Conservation (phyloP, 2,113 vertebrate genomes). For the Anarhynchus alexandrinus region DNA sequence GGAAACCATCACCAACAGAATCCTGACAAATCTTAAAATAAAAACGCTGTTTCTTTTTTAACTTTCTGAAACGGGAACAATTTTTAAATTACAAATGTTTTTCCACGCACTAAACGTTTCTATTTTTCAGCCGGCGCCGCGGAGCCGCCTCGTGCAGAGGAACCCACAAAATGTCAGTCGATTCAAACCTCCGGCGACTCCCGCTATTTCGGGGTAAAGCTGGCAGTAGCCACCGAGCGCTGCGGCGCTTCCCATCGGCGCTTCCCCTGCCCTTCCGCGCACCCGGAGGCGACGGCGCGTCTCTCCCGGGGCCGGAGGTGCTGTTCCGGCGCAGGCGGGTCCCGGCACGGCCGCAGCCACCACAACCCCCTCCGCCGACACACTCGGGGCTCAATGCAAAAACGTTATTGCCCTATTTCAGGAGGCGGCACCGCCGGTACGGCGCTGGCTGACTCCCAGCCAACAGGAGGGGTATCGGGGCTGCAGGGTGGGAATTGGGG, state of each 20-base stretch:
- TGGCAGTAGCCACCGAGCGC: accelerated
- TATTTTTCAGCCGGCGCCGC: not conserved
- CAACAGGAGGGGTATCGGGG: accelerated
- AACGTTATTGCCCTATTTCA: not conserved
- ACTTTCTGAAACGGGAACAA: not conserved
- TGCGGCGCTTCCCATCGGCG: accelerated
- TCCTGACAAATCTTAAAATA: not conserved
- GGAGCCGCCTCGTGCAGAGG: not conserved
- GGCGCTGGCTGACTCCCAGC: accelerated
- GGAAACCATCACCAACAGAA: not conserved
- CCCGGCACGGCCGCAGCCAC: not conserved
- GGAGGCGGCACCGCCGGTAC: accelerated
- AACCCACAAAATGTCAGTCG: accelerated
- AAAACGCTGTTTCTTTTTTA: not conserved
- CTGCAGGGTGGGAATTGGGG: not conserved
- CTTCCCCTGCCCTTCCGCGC: not conserved
- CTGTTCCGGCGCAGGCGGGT: too few species aligned
- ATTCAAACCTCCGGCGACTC: accelerated
- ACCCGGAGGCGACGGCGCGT: accelerated
- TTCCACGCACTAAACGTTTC: not conserved
- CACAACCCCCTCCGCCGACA: not conserved
- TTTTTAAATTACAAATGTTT: not conserved
- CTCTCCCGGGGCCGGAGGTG: not conserved
- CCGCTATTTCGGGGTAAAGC: not conserved
- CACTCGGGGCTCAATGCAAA: accelerated